Evolutionary conservation across 2,113 vertebrate genomes (phyloP).

Genomic region (Caretta caretta): DNA sequence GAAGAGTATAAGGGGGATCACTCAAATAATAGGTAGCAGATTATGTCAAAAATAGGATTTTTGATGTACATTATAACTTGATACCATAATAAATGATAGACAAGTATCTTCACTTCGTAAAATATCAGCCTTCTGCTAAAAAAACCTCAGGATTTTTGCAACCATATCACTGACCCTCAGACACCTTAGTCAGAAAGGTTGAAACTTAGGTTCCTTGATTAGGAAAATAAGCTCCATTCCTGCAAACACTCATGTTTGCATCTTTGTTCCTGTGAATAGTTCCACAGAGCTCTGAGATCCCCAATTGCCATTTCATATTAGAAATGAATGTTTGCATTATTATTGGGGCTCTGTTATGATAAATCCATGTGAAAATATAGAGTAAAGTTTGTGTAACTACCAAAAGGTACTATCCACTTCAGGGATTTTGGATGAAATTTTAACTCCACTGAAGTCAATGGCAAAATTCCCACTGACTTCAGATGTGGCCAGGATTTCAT

Average conservation of each 20-base stretch:
- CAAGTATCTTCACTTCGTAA: neutral
- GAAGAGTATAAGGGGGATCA: neutral
- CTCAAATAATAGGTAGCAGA: neutral
- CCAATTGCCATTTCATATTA: conserved; percentile 17
- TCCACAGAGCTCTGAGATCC: neutral
- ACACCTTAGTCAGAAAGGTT: neutral
- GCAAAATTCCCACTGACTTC: neutral
- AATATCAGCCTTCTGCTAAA: neutral
- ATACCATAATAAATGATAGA: neutral
- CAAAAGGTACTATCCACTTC: neutral
- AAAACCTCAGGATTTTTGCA: conserved; percentile 1
- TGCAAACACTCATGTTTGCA: neutral
- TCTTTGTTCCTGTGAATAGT: neutral
- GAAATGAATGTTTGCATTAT: conserved; percentile 13
- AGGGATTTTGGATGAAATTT: neutral
- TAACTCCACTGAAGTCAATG: neutral
- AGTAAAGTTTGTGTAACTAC: neutral
- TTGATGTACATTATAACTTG: neutral
- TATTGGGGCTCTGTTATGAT: neutral
- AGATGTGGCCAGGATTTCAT: neutral
- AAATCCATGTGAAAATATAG: neutral
- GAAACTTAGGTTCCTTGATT: neutral
- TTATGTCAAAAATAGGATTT: neutral
- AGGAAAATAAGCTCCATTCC: neutral
- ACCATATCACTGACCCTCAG: conserved; percentile 9